Conservation (phyloP, 53 echinoderm and acorn worm species). For the Echinarachnius parma region DNA sequence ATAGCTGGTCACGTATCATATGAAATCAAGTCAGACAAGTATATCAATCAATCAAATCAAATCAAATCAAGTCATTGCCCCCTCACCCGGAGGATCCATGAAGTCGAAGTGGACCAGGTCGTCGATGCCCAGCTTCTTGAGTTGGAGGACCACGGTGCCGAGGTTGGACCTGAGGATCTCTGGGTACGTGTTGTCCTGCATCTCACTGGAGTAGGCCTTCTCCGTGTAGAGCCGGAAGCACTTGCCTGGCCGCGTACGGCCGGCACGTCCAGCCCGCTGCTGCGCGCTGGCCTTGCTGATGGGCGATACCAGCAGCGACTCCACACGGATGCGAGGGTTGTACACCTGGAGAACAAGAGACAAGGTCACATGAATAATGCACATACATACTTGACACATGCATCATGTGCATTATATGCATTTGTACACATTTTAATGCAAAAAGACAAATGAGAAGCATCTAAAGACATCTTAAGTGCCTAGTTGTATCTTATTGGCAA, state of each 20-base stretch:
- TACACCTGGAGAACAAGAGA: conserved; percentile 63
- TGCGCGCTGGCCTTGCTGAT: conserved; percentile 98
- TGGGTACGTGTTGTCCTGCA: conserved; percentile 98
- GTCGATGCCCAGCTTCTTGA: conserved; percentile 98
- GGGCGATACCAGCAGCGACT: conserved; percentile 91
- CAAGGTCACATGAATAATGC: background rate
- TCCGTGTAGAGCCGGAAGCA: conserved; percentile 98
- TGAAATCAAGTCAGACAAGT: too few species aligned
- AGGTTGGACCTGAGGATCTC: conserved; percentile 95
- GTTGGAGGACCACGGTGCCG: conserved; percentile 92
- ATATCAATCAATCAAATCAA: background rate
- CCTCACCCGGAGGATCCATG: conserved; percentile 97
- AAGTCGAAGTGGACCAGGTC: conserved; percentile 98
- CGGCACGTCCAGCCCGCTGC: conserved; percentile 97
- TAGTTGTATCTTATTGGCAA: too few species aligned
- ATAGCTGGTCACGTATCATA: too few species aligned
- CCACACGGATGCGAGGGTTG: conserved; percentile 96
- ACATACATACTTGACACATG: too few species aligned
- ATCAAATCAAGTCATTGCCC: background rate
- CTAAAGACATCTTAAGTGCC: too few species aligned
- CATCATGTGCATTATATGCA: too few species aligned
- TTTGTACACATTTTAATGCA: too few species aligned
- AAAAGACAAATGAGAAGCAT: too few species aligned
- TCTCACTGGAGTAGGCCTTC: conserved; percentile 81
- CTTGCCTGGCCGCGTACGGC: conserved; percentile 91